Evolutionary conservation across 2,888 invertebrate species (phyloP), one percentile per base, ranked within the genome.

Genomic region (Sycophila texana): DNA sequence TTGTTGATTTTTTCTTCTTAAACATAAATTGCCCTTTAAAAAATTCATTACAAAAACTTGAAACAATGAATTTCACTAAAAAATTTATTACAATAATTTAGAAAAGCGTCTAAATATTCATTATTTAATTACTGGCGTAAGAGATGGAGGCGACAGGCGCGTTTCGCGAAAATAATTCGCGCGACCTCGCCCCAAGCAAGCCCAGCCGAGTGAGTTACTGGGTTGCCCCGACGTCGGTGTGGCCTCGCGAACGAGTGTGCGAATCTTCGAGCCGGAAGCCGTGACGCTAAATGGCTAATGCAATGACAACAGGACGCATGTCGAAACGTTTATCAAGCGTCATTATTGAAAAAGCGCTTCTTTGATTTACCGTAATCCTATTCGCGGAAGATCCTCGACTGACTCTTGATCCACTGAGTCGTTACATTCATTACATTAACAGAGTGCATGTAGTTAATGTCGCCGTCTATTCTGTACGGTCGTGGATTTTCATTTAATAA

Each of bases 281-380:
- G 58, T 77, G 72, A 77, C 66, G 66, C 39, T 77, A 77, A 77
- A 77, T 72, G 72, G 72, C 71, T 77, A 72, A 72, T 60, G 72
- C 66, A 39, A 60, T 60, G 58, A 71, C 30, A 49, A 70, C 22
- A 7, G 51, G 12, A 18, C 60, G 20, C 51, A 74, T 53, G 67
- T 26, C 30, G 57, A 51, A 53, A 51, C 49, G 18, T 67, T 58
- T 66, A 74, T 74, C 57, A 10, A 16, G 4, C 10, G 4, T 47
- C 16, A 13, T 26, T 60, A 22, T 14, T 20, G 26, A 26, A 60
- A 60, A 51, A 10, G 12, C 13, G 13, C 20, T 55, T 39, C 47
- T 16, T 16, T 39, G 10, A 39, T 39, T 39, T 39, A 10, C 39
- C 39, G 39, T 39, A 39, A 39, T 39, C 39, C 39, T 7, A 0